Evolutionary conservation across 2,113 vertebrate species (phyloP).

Genomic region (Vombatus ursinus): DNA sequence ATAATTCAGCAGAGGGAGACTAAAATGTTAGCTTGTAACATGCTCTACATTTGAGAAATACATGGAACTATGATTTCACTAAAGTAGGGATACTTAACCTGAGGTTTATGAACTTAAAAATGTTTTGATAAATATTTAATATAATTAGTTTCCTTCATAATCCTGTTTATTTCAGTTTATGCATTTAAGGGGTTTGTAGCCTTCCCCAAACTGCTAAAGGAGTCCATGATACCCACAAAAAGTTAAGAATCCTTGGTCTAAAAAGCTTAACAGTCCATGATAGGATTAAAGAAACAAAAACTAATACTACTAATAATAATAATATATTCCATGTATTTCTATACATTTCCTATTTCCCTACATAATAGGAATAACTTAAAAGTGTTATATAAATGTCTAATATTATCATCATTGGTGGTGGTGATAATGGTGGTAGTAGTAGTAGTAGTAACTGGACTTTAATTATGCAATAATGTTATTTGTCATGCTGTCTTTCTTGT

Average conservation of each 20-base stretch:
- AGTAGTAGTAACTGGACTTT: neutral
- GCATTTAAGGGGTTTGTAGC: neutral
- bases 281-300: neutral
- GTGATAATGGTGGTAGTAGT: too few species aligned
- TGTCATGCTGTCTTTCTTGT: neutral
- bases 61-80: neutral
- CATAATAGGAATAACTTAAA: neutral
- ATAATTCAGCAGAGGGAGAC: constrained; percentile 5
- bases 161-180: neutral
- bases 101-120: neutral
- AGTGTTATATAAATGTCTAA: neutral
- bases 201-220: neutral
- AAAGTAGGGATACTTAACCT: neutral
- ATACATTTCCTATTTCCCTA: neutral
- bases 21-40: neutral
- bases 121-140: neutral
- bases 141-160: neutral
- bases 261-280: neutral
- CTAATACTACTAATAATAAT: too few species aligned
- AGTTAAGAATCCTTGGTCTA: neutral
- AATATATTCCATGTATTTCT: neutral
- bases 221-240: neutral
- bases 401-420: neutral
- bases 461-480: neutral
- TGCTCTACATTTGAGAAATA: neutral